Evolutionary conservation across 2,113 vertebrate genomes (phyloP), one percentile per base, ranked within the genome.

Genomic region (Dasypus novemcinctus): DNA sequence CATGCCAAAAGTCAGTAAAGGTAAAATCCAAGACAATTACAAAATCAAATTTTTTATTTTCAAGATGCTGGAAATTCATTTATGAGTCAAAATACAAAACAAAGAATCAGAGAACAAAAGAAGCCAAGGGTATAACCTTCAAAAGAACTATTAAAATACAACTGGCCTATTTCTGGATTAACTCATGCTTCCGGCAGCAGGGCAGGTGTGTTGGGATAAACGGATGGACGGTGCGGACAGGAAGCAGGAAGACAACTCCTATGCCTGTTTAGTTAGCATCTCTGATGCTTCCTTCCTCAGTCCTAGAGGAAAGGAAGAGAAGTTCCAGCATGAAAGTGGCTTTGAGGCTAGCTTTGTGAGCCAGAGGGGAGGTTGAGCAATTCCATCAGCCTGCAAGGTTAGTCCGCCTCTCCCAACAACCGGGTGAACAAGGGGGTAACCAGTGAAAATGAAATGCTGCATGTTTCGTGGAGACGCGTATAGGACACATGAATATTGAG

Each of bases 61-160:
- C n/a, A 94, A 2, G 43, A 38, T 23, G 14, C 41, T 23, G 64
- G 84, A 87, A 64, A 90, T 41, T 54, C 61, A 49, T 90, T 91
- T 86, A 90, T 41, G 64, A 91, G 46, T 95, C 57, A 93, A 79
- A 94, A 93, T 21, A 96, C 25, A 86, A 88, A 95, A 83, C 29
- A 90, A 93, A 78, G 59, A 94, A 68, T 52, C 46, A 92, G 87
- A 78, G 33, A 54, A 41, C 1, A 93, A 71, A 66, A 81, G 78
- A 95, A 63, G 38, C 41, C 69, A 41, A 71, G 59, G 59, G 25
- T 29, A 79, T 72, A 91, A 85, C 31, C 52, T 36, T 38, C 43
- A 29, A 64, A 74, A 52, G 75, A 72, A 33, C 43, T 91, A 38
- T 13, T 33, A 74, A 90, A 88, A 94, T 15, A 54, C n/a, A 46